These are phyloP conservation scores for Osmerus eperlanus DNA, from an alignment of 2,113 vertebrate species.

Conservation along the genomic window DNA sequence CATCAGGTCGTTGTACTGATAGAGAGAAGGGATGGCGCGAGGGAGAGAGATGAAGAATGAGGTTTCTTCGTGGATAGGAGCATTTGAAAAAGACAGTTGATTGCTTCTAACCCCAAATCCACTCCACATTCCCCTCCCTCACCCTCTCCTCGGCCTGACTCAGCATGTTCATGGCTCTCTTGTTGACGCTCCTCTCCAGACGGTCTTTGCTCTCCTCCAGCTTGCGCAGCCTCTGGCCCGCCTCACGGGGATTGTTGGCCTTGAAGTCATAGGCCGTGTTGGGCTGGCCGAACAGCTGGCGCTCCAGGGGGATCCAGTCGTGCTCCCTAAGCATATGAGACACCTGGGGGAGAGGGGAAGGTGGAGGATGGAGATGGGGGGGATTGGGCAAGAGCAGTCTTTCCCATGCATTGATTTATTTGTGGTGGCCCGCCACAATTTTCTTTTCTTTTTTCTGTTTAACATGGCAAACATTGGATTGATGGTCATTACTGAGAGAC, in stretches of 20 bases:
- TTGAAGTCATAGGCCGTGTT: conserved; percentile 91
- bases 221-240: conserved; percentile 80
- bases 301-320: conserved; percentile 90
- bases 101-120: neutral
- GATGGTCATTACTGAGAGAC: no score
- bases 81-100: no score
- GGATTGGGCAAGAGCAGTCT: no score
- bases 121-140: conserved; percentile 6
- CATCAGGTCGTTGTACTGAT: conserved; percentile 91
- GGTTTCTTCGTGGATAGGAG: no score
- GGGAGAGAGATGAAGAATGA: neutral
- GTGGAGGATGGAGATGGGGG: neutral
- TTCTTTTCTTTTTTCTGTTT: no score
- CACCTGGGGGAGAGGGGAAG: conserved; percentile 68
- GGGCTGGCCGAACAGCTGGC: conserved; percentile 83
- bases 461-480: no score
- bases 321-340: conserved; percentile 85
- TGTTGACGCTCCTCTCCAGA: conserved; percentile 83
- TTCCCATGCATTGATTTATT: neutral
- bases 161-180: conserved; percentile 84
- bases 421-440: no score
- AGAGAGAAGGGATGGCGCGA: conserved; percentile 2
- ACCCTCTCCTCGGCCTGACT: conserved; percentile 89
- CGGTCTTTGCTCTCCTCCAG: conserved; percentile 79
- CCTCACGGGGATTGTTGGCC: conserved; percentile 78